These are phyloP conservation scores for Mastacembelus armatus DNA, from an alignment of 2,797 vertebrate genomes.

Conservation along the genomic window DNA sequence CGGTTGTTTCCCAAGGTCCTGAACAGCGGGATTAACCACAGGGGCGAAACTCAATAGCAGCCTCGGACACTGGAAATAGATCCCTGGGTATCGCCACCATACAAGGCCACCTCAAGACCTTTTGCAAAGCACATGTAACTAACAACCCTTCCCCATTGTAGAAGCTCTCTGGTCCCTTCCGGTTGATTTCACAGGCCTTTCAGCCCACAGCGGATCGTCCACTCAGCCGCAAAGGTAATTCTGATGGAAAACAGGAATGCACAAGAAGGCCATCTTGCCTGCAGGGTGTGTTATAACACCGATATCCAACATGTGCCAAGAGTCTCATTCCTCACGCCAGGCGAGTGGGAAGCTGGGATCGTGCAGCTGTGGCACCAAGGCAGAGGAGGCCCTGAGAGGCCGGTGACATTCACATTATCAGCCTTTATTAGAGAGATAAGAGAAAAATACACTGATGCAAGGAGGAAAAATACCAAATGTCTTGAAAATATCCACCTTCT, in stretches of 20 bases:
- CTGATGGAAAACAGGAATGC: constrained; percentile 79
- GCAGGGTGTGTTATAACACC: constrained; percentile 73
- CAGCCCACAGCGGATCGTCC: constrained; percentile 70
- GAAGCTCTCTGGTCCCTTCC: constrained; percentile 69
- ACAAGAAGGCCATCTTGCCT: constrained; percentile 69
- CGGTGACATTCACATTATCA: constrained; percentile 74
- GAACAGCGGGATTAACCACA: constrained; percentile 84
- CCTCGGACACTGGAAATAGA: constrained; percentile 81
- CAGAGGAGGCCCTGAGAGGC: constrained; percentile 57
- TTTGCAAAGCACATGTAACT: constrained; percentile 75
- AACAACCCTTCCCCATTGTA: constrained; percentile 76
- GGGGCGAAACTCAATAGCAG: constrained; percentile 79
- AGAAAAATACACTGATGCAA: constrained; percentile 53
- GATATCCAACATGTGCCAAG: constrained; percentile 79
- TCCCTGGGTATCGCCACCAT: constrained; percentile 72
- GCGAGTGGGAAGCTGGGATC: constrained; percentile 51
- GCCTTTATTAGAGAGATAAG: constrained; percentile 62
- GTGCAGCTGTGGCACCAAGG: constrained; percentile 55
- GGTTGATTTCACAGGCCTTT: constrained; percentile 82
- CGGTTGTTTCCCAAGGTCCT: constrained; percentile 84
- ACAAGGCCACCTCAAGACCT: constrained; percentile 78
- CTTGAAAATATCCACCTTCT: constrained; percentile 45
- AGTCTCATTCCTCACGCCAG: constrained; percentile 73
- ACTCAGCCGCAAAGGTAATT: constrained; percentile 77
- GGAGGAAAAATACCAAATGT: constrained; percentile 38